A percentile compares a stretch with the other conserved stretches of the same genome.
phyloP scores from a whole-genome alignment of 2,888 invertebrate species.

The Dasysyrphus tricinctus region DNA sequence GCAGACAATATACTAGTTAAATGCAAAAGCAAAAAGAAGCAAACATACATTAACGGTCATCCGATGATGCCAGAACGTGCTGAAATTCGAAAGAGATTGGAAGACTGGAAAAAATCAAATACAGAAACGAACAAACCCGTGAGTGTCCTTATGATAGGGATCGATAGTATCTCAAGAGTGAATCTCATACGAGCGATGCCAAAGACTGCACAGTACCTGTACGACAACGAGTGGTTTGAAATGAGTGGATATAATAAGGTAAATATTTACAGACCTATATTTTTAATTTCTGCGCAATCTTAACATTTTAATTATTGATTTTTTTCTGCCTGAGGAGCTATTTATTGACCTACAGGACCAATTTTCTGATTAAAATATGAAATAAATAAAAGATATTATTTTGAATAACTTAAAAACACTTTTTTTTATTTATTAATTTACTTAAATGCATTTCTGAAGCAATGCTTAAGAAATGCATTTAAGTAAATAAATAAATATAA shows the following conservation, averaged over 20 bases:
- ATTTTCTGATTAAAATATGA: no score
- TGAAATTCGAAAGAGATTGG: constrained; percentile 84
- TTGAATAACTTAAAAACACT: no score
- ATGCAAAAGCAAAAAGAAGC: constrained; percentile 82
- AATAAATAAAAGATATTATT: no score
- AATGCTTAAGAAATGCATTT: no score
- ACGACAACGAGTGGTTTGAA: constrained; percentile 88
- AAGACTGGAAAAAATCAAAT: constrained; percentile 77
- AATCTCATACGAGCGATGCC: constrained; percentile 91
- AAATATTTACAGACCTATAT: constrained; percentile 68
- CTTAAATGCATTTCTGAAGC: no score
- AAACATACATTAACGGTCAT: constrained; percentile 84
- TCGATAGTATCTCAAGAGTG: constrained; percentile 93
- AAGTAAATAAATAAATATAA: no score
- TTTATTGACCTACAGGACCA: no score
- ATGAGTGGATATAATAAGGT: constrained; percentile 90
- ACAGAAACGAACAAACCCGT: constrained; percentile 81
- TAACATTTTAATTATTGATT: no score
- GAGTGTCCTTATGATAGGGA: constrained; percentile 91
- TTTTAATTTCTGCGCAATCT: no score
- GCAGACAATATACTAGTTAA: constrained; percentile 84
- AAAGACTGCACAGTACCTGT: constrained; percentile 87
- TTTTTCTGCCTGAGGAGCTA: no score
- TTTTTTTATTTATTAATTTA: no score
- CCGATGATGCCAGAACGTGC: constrained; percentile 85